Evolutionary conservation across 1,140 invertebrate genomes (phyloP).

Genomic region (Alviniconcha marisindica): DNA sequence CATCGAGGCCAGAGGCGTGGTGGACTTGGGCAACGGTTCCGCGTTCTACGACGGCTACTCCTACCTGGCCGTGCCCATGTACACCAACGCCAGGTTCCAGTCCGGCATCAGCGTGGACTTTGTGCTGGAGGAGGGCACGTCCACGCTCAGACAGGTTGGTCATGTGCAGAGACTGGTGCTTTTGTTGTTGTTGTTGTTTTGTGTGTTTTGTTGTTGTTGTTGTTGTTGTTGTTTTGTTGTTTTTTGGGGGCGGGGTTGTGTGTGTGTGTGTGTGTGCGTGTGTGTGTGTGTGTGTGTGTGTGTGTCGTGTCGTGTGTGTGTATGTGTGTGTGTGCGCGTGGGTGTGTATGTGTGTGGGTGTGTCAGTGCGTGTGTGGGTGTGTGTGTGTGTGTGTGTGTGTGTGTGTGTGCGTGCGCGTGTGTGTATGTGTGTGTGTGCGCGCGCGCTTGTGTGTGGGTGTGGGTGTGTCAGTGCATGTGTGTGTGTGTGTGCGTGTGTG

Average conservation of each 20-base stretch:
- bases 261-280: neutral
- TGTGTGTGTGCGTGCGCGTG: neutral
- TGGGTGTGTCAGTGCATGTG: neutral
- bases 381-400: neutral
- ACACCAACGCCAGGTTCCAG: constrained; percentile 25
- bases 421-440: neutral
- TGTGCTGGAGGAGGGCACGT: constrained; percentile 26
- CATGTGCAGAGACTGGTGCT: neutral
- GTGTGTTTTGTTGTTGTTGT: no score
- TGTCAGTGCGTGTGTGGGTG: no score
- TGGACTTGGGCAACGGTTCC: constrained; percentile 17
- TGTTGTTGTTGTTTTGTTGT: no score
- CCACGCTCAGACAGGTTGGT: constrained; percentile 30
- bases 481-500: neutral
- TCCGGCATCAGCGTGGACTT: constrained; percentile 32
- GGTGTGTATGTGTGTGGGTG: no score
- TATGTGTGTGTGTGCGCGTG: no score
- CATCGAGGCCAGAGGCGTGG: constrained; percentile 16
- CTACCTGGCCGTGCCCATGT: constrained; percentile 28
- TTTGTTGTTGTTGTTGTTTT: no score
- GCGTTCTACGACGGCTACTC: constrained; percentile 30
- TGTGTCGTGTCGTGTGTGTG: no score
- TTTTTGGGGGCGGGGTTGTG: no score
- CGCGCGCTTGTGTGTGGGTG: neutral
- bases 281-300: constrained; percentile 23